phyloP scores from a whole-genome alignment of 30 jellyfish, hydroid and myxozoan genomes.

The Calvadosia cruxmelitensis region DNA sequence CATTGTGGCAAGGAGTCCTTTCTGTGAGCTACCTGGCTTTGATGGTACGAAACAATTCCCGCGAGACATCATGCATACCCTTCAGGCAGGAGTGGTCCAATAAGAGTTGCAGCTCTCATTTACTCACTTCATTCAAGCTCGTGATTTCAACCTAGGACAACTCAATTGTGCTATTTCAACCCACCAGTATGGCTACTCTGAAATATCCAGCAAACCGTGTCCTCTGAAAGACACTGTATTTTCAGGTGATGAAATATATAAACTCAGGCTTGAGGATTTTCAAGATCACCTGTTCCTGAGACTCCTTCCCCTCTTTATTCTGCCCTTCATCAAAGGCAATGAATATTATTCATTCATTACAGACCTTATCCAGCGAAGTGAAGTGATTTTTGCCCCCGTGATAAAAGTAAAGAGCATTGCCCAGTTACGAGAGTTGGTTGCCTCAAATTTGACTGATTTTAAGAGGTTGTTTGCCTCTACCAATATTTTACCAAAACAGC shows the following conservation, averaged over 20 bases:
- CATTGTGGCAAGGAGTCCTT: no score
- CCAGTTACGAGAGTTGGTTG: neutral
- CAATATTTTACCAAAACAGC: constrained; percentile 30
- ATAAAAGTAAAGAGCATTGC: constrained; percentile 6
- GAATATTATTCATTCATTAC: constrained; percentile 4
- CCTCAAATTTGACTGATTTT: constrained; percentile 11
- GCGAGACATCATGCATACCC: no score
- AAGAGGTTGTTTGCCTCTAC: constrained; percentile 11
- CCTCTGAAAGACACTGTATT: constrained; percentile 18
- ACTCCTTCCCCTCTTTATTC: constrained; percentile 17
- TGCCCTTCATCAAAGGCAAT: constrained; percentile 1
- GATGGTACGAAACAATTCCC: no score
- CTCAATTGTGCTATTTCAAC: constrained; percentile 15
- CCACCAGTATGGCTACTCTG: constrained; percentile 19
- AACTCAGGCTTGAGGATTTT: constrained; percentile 16
- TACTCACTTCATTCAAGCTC: neutral
- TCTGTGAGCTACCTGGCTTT: no score
- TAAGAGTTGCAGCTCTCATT: constrained; percentile 1
- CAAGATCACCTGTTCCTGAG: constrained; percentile 22
- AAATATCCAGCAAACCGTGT: constrained; percentile 24
- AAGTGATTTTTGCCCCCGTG: constrained; percentile 22
- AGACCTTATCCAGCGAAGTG: constrained; percentile 3
- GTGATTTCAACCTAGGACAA: constrained; percentile 1
- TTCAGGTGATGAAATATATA: constrained; percentile 20
- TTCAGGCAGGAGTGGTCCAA: no score